phyloP scores from a whole-genome alignment of 2,888 invertebrate genomes.

The Nomada fabriciana region DNA sequence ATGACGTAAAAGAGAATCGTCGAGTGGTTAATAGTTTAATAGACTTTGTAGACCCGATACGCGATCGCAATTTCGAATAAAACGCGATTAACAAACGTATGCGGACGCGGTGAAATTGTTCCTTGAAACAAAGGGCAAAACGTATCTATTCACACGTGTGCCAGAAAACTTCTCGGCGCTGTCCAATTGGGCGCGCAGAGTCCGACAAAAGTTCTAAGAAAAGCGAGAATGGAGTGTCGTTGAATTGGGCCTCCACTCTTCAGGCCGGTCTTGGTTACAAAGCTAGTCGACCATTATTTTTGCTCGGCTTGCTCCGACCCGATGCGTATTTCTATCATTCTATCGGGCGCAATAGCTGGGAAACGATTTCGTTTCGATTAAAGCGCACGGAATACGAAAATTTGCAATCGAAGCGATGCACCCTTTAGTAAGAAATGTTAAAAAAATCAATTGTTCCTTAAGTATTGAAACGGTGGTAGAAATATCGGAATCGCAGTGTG shows the following conservation, averaged over 20 bases:
- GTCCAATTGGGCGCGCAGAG: conserved; percentile 17
- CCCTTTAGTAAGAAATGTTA: neutral
- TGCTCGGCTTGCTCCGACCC: conserved; percentile 54
- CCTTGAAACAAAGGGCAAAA: neutral
- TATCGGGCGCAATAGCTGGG: conserved; percentile 17
- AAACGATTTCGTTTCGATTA: conserved; percentile 36
- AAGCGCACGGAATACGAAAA: conserved; percentile 43
- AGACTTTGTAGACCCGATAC: neutral
- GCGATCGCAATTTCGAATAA: neutral
- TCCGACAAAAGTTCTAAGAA: conserved; percentile 64
- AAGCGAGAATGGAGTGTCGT: conserved; percentile 50
- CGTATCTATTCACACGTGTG: conserved; percentile 8
- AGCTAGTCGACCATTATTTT: conserved; percentile 67
- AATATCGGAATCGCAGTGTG: neutral
- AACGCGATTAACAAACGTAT: neutral
- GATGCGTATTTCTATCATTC: conserved; percentile 50
- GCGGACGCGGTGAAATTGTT: neutral
- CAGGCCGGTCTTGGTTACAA: conserved; percentile 63
- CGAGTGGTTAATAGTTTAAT: neutral
- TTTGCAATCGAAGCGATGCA: conserved; percentile 12
- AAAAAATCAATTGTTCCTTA: neutral
- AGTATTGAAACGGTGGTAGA: too few relatives aligned
- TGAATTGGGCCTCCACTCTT: conserved; percentile 31
- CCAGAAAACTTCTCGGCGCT: conserved; percentile 38
- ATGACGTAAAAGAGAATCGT: conserved; percentile 38